A percentile compares a stretch with the other conserved stretches of the same genome.
Conservation (phyloP, 2,888 invertebrate genomes). For the Lepidocyrtoides sp. region DNA sequence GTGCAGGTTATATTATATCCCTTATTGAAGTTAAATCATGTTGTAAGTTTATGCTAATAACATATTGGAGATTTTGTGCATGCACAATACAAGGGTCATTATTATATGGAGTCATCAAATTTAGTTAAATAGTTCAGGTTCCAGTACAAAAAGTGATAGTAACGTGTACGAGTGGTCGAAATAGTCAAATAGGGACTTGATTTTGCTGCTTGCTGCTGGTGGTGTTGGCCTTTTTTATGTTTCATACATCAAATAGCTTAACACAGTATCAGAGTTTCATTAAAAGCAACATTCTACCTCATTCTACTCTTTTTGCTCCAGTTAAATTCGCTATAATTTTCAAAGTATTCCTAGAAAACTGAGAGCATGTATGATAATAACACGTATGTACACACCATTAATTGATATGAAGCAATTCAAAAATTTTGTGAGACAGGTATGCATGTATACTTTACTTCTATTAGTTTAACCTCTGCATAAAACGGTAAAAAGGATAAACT, state of each 20-base stretch:
- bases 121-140: neutral
- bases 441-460: neutral
- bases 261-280: neutral
- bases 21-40: neutral
- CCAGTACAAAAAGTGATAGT: neutral
- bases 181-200: no score
- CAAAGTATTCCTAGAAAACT: constrained; percentile 7
- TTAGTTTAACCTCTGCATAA: neutral
- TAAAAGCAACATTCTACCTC: neutral
- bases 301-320: neutral
- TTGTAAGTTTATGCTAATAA: neutral
- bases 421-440: neutral
- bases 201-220: no score
- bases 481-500: neutral
- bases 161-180: neutral
- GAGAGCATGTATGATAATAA: neutral
- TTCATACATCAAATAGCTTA: no score
- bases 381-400: no score
- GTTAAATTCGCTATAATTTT: neutral
- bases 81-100: neutral
- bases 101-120: neutral
- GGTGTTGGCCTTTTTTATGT: no score
- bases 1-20: neutral
- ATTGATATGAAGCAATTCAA: neutral
- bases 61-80: neutral